Evolutionary conservation across 2,888 invertebrate species (phyloP).

Genomic region (Drosophila anomelani): DNA sequence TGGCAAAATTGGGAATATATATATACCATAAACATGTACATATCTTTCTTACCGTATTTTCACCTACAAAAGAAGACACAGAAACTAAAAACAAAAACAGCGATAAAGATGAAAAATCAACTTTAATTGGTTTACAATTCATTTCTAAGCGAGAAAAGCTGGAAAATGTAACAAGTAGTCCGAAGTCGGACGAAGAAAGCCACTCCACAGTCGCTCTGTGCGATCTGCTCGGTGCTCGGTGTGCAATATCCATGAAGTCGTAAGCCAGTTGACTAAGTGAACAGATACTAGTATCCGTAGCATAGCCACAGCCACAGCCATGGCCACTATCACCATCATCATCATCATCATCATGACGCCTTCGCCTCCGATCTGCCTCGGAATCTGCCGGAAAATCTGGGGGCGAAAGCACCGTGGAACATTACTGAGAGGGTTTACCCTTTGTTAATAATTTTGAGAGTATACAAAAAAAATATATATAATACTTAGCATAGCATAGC

Average conservation of each 20-base stretch:
- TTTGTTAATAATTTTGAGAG: too few relatives aligned
- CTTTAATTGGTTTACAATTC: constrained; percentile 79
- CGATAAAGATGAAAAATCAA: constrained; percentile 61
- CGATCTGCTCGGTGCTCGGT: constrained; percentile 38
- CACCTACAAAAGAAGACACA: constrained; percentile 62
- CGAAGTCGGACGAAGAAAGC: constrained; percentile 66
- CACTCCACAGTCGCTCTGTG: constrained; percentile 26
- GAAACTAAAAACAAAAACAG: constrained; percentile 31
- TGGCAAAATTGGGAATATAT: constrained; percentile 33
- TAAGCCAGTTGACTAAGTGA: constrained; percentile 45
- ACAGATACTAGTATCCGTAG: constrained; percentile 34
- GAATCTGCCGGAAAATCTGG: constrained; percentile 19
- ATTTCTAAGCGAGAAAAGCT: constrained; percentile 70
- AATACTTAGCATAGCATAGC: too few relatives aligned
- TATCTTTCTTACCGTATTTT: constrained; percentile 66
- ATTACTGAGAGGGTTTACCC: neutral
- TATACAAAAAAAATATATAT: neutral
- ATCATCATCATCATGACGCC: constrained; percentile 41
- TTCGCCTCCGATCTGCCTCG: constrained; percentile 47
- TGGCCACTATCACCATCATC: constrained; percentile 19
- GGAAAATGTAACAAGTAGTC: constrained; percentile 72
- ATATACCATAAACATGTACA: neutral
- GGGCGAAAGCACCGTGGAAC: constrained; percentile 69
- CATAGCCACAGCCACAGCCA: constrained; percentile 5
- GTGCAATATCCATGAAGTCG: constrained; percentile 78